These are phyloP conservation scores for Lemur catta DNA, from an alignment of 2,797 vertebrate species.

Conservation along the genomic window DNA sequence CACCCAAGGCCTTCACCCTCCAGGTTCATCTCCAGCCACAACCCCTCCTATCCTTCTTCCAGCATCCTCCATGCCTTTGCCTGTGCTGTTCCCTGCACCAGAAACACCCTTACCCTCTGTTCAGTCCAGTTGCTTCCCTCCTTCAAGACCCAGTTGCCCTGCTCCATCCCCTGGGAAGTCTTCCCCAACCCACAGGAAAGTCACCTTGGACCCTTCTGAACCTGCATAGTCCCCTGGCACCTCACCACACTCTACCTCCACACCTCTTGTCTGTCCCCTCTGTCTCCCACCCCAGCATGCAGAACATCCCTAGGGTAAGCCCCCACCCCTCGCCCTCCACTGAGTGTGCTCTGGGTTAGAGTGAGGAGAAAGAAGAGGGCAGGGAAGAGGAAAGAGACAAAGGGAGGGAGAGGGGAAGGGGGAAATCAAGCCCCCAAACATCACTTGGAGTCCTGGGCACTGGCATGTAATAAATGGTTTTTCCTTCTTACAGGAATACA, in stretches of 20 bases:
- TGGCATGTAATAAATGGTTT: neutral
- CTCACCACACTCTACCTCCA: neutral
- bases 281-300: neutral
- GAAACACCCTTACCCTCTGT: neutral
- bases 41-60: neutral
- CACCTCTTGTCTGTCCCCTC: neutral
- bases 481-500: neutral
- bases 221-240: neutral
- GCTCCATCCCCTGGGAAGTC: neutral
- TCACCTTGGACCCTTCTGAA: neutral
- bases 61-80: neutral
- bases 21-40: neutral
- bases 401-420: neutral
- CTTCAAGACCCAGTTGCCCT: neutral
- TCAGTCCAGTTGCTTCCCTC: neutral
- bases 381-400: neutral
- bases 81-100: neutral
- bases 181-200: neutral
- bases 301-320: neutral
- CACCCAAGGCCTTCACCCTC: neutral
- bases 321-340: neutral
- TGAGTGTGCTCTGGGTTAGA: neutral
- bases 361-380: neutral
- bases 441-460: neutral
- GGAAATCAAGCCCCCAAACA: neutral